These are phyloP conservation scores for Anomalospiza imberbis DNA, from an alignment of 2,797 vertebrate genomes.

Conservation along the genomic window DNA sequence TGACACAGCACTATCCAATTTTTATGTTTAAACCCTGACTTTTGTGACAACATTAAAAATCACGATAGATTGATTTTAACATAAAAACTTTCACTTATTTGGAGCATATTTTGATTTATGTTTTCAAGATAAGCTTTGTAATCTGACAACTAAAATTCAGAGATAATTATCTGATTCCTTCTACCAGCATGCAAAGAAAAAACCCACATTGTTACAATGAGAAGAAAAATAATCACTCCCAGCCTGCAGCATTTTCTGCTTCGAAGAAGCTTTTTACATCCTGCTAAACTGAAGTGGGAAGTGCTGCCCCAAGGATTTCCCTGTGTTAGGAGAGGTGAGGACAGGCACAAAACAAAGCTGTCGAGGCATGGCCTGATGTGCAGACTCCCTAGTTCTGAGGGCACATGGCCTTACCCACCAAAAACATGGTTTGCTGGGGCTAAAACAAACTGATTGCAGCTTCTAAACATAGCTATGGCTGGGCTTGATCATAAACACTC, in stretches of 20 bases:
- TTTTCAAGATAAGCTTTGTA: neutral
- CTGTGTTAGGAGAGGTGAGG: neutral
- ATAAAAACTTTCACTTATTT: neutral
- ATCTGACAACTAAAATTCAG: neutral
- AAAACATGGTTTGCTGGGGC: neutral
- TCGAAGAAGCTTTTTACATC: neutral
- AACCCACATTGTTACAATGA: neutral
- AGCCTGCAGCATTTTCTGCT: neutral
- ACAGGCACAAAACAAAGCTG: rapidly evolving
- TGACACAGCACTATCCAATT: neutral
- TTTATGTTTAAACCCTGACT: neutral
- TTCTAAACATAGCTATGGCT: neutral
- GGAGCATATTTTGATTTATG: neutral
- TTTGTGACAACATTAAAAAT: neutral
- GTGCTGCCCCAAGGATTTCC: neutral
- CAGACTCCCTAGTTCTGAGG: neutral
- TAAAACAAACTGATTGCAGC: neutral
- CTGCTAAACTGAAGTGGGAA: neutral
- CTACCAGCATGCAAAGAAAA: neutral
- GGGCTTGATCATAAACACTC: neutral
- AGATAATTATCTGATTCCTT: neutral
- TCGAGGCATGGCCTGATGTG: rapidly evolving
- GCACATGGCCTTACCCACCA: neutral
- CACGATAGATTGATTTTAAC: neutral
- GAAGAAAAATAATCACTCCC: neutral